Evolutionary conservation across 2,797 vertebrate species (phyloP).

Genomic region (Eulemur albifrons): DNA sequence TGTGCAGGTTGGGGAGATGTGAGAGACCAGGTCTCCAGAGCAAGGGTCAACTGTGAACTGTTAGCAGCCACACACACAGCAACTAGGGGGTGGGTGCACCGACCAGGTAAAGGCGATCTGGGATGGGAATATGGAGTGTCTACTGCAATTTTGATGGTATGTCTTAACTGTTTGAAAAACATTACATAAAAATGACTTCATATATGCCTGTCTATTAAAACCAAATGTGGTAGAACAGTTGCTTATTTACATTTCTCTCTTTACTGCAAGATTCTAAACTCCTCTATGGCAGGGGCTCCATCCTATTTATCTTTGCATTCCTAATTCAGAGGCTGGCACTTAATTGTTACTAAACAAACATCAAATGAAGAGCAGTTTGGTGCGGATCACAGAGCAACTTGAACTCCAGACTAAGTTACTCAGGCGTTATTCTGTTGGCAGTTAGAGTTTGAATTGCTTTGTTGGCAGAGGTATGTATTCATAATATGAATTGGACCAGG

Average conservation of each 20-base stretch:
- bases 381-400: constrained; percentile 25
- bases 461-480: not conserved
- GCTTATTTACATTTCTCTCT: not conserved
- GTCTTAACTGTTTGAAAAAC: not conserved
- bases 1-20: not conserved
- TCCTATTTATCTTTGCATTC: not conserved
- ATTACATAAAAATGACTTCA: not conserved
- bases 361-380: not conserved
- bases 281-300: not conserved
- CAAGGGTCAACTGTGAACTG: not conserved
- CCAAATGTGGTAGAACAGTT: not conserved
- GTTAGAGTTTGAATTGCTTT: constrained; percentile 11
- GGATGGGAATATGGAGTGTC: not conserved
- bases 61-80: not conserved
- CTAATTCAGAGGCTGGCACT: not conserved
- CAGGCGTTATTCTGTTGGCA: constrained; percentile 38
- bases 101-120: not conserved
- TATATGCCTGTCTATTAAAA: not conserved
- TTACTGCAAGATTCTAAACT: not conserved
- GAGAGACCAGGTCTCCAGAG: not conserved
- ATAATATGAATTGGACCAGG: not conserved
- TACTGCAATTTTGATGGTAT: not conserved
- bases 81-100: not conserved
- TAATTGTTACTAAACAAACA: not conserved
- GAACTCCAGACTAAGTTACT: constrained; percentile 52